Conservation (phyloP, 2,797 vertebrate species). For the Aselliscus stoliczkanus region DNA sequence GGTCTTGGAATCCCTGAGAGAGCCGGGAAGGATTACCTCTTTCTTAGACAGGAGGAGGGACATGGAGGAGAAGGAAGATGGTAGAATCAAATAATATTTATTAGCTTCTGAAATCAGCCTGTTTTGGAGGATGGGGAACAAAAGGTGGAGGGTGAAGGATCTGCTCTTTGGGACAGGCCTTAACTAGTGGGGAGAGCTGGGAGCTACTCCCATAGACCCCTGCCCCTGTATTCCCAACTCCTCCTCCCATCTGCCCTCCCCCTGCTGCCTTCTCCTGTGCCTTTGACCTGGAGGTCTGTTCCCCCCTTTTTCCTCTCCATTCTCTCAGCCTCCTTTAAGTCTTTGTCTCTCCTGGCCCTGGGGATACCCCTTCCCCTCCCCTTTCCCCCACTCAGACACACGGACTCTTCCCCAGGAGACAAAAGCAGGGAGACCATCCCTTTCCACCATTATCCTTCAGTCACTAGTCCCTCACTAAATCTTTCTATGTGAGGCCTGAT, state of each 20-base stretch:
- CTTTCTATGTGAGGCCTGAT: not conserved
- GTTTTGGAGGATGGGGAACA: not conserved
- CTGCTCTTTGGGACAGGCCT: not conserved
- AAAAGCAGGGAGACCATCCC: slow-evolving; percentile 48
- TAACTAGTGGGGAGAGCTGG: not conserved
- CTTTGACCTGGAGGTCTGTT: not conserved
- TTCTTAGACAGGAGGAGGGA: not conserved
- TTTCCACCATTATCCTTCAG: not conserved
- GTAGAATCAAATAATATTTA: not conserved
- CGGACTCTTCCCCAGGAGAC: slow-evolving; percentile 47
- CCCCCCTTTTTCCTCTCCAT: not conserved
- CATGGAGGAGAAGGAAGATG: not conserved
- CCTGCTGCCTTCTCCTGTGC: not conserved
- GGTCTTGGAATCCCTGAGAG: not conserved
- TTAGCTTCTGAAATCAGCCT: not conserved
- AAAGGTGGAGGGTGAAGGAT: not conserved
- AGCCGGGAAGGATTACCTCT: not conserved
- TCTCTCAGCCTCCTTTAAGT: slow-evolving; percentile 27
- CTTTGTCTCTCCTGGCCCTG: slow-evolving; percentile 62
- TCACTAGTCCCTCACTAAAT: not conserved
- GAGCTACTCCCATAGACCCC: not conserved
- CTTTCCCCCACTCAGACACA: not conserved
- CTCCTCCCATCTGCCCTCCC: not conserved
- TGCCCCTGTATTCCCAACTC: not conserved
- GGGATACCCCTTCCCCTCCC: not conserved